phyloP scores from a whole-genome alignment of 1,140 invertebrate species.

The Conus betulinus region DNA sequence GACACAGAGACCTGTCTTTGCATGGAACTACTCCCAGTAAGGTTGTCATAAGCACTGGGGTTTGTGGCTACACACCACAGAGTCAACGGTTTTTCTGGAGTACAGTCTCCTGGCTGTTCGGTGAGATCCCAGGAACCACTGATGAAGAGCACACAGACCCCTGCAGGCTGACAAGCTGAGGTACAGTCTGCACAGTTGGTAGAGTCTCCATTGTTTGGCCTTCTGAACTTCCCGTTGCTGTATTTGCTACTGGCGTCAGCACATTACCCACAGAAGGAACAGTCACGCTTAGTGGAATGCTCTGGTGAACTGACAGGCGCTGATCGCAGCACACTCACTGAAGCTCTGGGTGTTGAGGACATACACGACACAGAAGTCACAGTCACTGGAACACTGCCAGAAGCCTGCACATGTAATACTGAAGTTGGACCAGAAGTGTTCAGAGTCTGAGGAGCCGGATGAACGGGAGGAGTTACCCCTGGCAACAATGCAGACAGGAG shows the following conservation, averaged over 20 bases:
- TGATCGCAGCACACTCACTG: not conserved
- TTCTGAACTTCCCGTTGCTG: not conserved
- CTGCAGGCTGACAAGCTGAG: not conserved
- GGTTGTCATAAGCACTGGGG: not conserved
- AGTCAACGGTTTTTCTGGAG: not conserved
- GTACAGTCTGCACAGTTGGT: not conserved
- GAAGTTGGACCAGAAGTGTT: not conserved
- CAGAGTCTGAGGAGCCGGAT: not conserved
- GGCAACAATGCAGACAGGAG: not conserved
- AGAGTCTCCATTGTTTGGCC: not conserved
- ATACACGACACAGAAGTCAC: not conserved
- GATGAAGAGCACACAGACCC: not conserved
- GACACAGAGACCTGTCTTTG: not conserved
- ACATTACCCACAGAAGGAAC: not conserved
- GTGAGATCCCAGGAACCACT: not conserved
- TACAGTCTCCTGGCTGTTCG: not conserved
- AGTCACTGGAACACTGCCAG: not conserved
- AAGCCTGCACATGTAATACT: not conserved
- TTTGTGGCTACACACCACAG: not conserved
- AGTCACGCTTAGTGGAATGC: too few relatives aligned
- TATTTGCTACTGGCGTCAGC: not conserved
- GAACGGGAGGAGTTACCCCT: not conserved
- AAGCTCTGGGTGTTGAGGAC: not conserved
- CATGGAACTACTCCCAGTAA: not conserved
- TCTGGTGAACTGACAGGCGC: not conserved